A percentile compares a stretch with the other conserved stretches of the same genome.
phyloP scores from a whole-genome alignment of 2,797 vertebrate genomes.

The Anolis apletophallus region DNA sequence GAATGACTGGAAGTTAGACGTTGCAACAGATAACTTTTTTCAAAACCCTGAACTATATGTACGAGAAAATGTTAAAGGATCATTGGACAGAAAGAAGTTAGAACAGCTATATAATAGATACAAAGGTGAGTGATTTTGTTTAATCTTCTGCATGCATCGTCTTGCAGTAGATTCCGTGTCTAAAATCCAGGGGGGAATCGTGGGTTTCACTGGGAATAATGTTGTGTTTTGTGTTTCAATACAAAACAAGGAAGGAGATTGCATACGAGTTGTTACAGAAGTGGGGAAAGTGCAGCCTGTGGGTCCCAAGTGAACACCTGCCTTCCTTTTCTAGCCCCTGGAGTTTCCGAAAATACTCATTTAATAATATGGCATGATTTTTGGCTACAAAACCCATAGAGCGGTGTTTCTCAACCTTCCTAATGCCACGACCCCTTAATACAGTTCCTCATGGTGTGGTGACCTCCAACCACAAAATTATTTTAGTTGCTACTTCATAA shows the following conservation, averaged over 20 bases:
- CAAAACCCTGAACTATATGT: constrained; percentile 98
- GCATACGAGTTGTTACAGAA: no score
- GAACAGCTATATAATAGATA: constrained; percentile 98
- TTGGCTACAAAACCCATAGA: not conserved
- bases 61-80: constrained; percentile 91
- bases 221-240: not conserved
- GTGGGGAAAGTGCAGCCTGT: no score
- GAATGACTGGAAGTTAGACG: constrained; percentile 99
- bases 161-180: not conserved
- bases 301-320: no score
- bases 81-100: constrained; percentile 94
- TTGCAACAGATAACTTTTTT: constrained; percentile 99
- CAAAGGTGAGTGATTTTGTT: constrained; percentile 85
- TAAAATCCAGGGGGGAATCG: not conserved
- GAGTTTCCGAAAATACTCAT: no score
- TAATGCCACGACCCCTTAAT: no score
- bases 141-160: not conserved
- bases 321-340: no score
- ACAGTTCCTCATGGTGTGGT: no score
- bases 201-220: not conserved
- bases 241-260: not conserved
- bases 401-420: no score
- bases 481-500: no score
- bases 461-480: no score
- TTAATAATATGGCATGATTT: no score